Conservation (phyloP, 1,140 invertebrate species). For the Sycobia sp. region DNA sequence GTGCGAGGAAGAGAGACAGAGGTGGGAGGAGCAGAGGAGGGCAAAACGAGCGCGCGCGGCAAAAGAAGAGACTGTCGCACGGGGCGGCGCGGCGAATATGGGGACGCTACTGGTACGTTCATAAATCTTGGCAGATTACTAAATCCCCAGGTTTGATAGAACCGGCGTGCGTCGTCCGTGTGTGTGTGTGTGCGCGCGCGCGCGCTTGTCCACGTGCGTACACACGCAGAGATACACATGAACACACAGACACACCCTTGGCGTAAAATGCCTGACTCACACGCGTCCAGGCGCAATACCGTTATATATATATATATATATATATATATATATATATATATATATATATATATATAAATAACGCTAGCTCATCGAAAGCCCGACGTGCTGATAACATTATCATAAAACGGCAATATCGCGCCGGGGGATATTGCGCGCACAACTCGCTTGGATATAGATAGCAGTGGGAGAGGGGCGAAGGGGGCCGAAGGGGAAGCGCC, state of each 20-base stretch:
- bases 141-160: slow-evolving; percentile 60
- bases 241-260: not conserved
- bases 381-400: slow-evolving; percentile 61
- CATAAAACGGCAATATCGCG: slow-evolving; percentile 62
- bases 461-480: no score
- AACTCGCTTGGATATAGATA: no score
- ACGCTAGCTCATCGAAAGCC: slow-evolving; percentile 54
- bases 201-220: slow-evolving; percentile 11
- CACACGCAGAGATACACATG: not conserved
- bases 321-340: no score
- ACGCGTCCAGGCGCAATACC: slow-evolving; percentile 8
- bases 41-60: slow-evolving; percentile 34
- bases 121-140: slow-evolving; percentile 63
- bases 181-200: slow-evolving; percentile 34
- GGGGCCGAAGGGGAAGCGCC: no score
- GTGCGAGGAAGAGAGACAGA: slow-evolving; percentile 40
- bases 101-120: slow-evolving; percentile 55
- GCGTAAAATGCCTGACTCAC: slow-evolving; percentile 24
- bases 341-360: slow-evolving; percentile 51
- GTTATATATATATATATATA: no score
- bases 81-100: no score
- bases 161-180: no score
- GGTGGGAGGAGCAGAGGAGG: slow-evolving; percentile 33
- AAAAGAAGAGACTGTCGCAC: slow-evolving; percentile 10
- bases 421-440: slow-evolving; percentile 45